Conservation (phyloP, 2,113 vertebrate species). For the Tinamus guttatus region DNA sequence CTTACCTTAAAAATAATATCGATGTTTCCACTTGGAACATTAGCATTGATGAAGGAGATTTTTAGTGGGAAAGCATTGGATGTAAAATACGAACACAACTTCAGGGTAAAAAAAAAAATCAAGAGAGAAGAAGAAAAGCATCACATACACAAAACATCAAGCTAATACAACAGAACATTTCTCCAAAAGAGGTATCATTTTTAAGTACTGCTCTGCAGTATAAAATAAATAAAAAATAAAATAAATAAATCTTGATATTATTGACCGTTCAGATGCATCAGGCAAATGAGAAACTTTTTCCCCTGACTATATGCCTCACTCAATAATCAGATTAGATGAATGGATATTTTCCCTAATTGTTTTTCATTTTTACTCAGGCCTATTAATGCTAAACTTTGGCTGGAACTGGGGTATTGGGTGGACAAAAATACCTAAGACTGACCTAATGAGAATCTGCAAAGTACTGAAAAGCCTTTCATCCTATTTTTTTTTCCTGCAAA, state of each 20-base stretch:
- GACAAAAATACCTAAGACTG: background rate
- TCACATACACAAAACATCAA: background rate
- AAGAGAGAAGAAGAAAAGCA: constrained; percentile 9
- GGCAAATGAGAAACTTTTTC: background rate
- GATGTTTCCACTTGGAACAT: constrained; percentile 70
- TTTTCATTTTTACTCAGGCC: background rate
- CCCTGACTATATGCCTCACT: background rate
- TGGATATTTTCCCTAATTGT: background rate
- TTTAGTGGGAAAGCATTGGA: constrained; percentile 80
- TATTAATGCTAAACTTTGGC: background rate
- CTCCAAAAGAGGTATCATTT: background rate
- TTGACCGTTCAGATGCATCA: background rate
- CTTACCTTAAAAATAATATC: constrained; percentile 81
- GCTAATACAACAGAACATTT: background rate
- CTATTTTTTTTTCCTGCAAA: background rate
- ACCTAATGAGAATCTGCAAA: background rate
- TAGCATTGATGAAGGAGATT: constrained; percentile 77
- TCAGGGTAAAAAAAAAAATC: background rate
- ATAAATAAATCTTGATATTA: background rate
- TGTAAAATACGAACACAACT: constrained; percentile 80
- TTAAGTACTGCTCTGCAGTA: background rate
- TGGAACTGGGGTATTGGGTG: background rate
- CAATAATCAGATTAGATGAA: background rate
- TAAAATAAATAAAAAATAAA: background rate
- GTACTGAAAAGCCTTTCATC: background rate